phyloP scores from a whole-genome alignment of 2,888 invertebrate species.

The Stratiomys singularior region DNA sequence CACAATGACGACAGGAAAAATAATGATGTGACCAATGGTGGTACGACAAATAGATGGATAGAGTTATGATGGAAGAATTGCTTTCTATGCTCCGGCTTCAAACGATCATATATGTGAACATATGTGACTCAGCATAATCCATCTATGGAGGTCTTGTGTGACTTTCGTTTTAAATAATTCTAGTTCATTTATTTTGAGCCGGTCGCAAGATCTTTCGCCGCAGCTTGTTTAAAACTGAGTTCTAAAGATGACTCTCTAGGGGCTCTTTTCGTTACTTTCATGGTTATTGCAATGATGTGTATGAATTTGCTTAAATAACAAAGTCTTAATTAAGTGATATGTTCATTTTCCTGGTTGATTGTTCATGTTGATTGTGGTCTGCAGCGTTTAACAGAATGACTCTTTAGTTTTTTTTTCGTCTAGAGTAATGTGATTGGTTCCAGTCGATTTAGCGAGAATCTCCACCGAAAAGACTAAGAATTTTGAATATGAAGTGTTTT shows the following conservation, averaged over 20 bases:
- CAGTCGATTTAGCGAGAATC: too few species aligned
- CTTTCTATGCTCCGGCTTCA: not conserved
- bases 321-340: conserved; percentile 31
- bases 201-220: too few species aligned
- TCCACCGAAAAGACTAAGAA: too few species aligned
- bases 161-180: too few species aligned
- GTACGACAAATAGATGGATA: conserved; percentile 28
- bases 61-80: conserved; percentile 13
- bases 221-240: too few species aligned
- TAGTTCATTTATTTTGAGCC: too few species aligned
- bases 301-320: not conserved
- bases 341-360: conserved; percentile 10
- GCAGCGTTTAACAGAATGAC: not conserved
- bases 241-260: too few species aligned
- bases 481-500: not conserved
- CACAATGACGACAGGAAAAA: too few species aligned
- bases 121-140: too few species aligned
- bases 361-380: not conserved
- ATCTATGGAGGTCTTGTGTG: too few species aligned
- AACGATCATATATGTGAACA: too few species aligned
- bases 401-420: not conserved
- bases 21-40: conserved; percentile 16
- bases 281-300: conserved; percentile 2
- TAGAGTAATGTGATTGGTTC: too few species aligned
- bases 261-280: conserved; percentile 3